Evolutionary conservation across 2,797 vertebrate species (phyloP).

Genomic region (Phoxinus dragarum): DNA sequence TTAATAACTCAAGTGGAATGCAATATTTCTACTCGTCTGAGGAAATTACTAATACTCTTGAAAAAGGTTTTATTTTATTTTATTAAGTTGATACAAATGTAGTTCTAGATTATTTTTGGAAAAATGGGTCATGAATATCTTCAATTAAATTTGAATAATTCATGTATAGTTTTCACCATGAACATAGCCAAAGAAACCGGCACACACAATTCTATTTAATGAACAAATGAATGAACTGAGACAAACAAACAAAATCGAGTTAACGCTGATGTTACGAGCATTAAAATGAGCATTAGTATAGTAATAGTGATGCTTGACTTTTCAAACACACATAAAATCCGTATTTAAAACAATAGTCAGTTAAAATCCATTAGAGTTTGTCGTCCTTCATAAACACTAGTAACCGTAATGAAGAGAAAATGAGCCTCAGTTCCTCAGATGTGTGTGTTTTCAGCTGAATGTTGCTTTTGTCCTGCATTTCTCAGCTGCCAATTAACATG

Average conservation of each 20-base stretch:
- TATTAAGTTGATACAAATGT: neutral
- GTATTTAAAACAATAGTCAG: neutral
- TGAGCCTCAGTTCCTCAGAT: constrained; percentile 1
- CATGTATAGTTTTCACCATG: neutral
- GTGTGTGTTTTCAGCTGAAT: constrained; percentile 40
- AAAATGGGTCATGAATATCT: neutral
- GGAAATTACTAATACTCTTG: neutral
- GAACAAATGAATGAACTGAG: neutral
- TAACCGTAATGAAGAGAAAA: neutral
- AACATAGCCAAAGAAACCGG: too few relatives aligned
- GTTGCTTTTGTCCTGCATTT: constrained; percentile 41
- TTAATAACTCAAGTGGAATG: neutral
- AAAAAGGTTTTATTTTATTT: neutral
- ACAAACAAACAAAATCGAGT: neutral
- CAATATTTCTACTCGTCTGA: neutral
- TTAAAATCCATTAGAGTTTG: neutral
- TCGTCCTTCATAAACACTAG: neutral
- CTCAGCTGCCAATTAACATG: constrained; percentile 24
- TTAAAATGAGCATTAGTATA: neutral
- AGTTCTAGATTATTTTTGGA: neutral
- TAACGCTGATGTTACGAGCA: neutral
- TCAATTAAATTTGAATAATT: neutral
- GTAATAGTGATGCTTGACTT: neutral
- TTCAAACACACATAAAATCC: neutral
- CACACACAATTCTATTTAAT: too few relatives aligned